Evolutionary conservation across 2,797 vertebrate species (phyloP).

Genomic region (Austrolebias charrua): DNA sequence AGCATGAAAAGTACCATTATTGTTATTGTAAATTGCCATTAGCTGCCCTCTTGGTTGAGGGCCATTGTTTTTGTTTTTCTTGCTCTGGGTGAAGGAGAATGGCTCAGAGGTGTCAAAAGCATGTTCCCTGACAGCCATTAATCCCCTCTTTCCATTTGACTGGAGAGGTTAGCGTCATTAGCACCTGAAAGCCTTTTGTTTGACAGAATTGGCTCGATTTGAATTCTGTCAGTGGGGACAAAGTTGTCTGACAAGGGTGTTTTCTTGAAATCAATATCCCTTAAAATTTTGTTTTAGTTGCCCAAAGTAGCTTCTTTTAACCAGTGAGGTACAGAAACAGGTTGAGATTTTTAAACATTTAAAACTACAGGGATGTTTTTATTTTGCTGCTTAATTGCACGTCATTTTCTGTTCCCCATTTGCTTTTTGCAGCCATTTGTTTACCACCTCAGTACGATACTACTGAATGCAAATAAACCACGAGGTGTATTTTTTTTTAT

Average conservation of each 20-base stretch:
- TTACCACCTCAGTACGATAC: background rate
- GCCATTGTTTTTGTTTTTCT: constrained; percentile 72
- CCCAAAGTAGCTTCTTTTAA: background rate
- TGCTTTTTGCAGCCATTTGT: constrained; percentile 11
- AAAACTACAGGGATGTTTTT: background rate
- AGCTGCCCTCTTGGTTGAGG: constrained; percentile 61
- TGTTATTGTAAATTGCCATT: constrained; percentile 23
- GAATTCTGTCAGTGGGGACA: constrained; percentile 44
- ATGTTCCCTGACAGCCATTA: constrained; percentile 42
- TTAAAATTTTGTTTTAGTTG: background rate
- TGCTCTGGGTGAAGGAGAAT: constrained; percentile 61
- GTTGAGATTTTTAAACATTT: background rate
- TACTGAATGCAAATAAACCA: constrained; percentile 33
- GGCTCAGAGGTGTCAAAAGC: constrained; percentile 69
- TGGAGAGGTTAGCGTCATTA: constrained; percentile 47
- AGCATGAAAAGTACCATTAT: constrained; percentile 35
- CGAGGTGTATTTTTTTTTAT: constrained; percentile 7
- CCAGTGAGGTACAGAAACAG: too few relatives aligned
- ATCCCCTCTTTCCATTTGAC: constrained; percentile 50
- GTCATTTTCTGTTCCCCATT: constrained; percentile 1
- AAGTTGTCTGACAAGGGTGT: constrained; percentile 45
- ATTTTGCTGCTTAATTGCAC: constrained; percentile 4
- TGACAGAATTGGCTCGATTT: constrained; percentile 56
- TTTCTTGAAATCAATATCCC: constrained; percentile 11
- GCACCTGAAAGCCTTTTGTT: constrained; percentile 62